Base-by-base conservation (phyloP, 1,140 invertebrate genomes). In the Nebria ingens region DNA sequence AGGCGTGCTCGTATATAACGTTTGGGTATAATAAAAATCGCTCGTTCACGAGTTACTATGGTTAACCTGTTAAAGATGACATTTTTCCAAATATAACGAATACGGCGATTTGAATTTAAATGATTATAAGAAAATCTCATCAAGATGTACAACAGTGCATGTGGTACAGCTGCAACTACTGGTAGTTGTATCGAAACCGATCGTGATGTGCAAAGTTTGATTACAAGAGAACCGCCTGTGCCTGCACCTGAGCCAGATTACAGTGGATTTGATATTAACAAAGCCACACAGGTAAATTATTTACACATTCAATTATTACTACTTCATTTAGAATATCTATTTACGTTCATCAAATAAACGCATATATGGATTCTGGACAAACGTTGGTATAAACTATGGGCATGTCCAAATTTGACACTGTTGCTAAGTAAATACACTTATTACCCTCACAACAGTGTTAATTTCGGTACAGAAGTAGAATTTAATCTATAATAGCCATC, bases 181-280 rank as follows among this genome's bases (percentile, higher is more conserved):
- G 78, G 71, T 68, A 69, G 73, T 25, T 73, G 74, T 61, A 65
- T 70, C 22, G 73, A 72, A 59, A 70, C 70, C 9, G 75, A 76
- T 54, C 65, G 68, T 45, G 76, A 78, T 42, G 71, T 69, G 51
- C 74, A 76, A 29, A 73, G 72, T 51, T 61, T 78, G 56, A 75
- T 77, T 57, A 69, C 77, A 52, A 76, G 76, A 56, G 79, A 81
- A 57, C 74, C 75, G n/a, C 67, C 71, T 53, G 76, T 78, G 56
- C 76, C 76, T 34, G 76, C 77, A 13, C 68, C 76, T 12, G 80
- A 83, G 64, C 82, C 84, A 54, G 89, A 92, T 65, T 87, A 84
- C 64, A 88, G 83, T 64, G 83, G 83, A 53, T 94, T 91, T 73
- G 93, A 96, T 67, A 95, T 96, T 62, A 87, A 97, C 19, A 91